Evolutionary conservation across 2,113 vertebrate species (phyloP).

Genomic region (Scalopus aquaticus): DNA sequence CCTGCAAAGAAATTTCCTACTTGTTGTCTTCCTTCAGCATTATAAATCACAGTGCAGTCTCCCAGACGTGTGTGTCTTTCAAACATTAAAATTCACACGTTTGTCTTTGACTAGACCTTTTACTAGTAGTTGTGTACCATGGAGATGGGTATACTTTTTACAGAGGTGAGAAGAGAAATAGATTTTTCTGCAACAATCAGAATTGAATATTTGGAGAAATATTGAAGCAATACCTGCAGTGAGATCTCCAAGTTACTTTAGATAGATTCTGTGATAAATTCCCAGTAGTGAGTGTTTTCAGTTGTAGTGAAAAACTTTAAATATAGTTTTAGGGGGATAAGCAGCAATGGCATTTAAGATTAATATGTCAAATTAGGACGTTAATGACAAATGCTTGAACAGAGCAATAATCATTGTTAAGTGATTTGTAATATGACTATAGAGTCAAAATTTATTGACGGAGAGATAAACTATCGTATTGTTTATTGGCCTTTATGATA

Average conservation of each 20-base stretch:
- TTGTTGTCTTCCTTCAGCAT: not conserved
- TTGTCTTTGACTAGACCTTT: not conserved
- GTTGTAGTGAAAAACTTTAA: not conserved
- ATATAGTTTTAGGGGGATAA: not conserved
- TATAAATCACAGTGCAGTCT: not conserved
- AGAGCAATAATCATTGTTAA: rapidly evolving
- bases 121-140: not conserved
- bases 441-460: not conserved
- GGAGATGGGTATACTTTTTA: constrained; percentile 8
- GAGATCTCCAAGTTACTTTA: not conserved
- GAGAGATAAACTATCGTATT: not conserved
- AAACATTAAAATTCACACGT: not conserved
- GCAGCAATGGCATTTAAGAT: not conserved
- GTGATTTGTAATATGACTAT: not conserved
- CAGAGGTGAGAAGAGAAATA: not conserved
- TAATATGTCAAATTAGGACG: not conserved
- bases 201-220: not conserved
- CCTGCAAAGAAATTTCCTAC: not conserved
- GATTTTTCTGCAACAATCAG: not conserved
- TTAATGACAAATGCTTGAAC: not conserved
- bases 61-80: not conserved
- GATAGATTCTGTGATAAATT: not conserved
- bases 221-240: not conserved
- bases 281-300: not conserved
- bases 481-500: not conserved